Evolutionary conservation across 2,888 invertebrate species (phyloP).

Genomic region (Ariolimax columbianus): DNA sequence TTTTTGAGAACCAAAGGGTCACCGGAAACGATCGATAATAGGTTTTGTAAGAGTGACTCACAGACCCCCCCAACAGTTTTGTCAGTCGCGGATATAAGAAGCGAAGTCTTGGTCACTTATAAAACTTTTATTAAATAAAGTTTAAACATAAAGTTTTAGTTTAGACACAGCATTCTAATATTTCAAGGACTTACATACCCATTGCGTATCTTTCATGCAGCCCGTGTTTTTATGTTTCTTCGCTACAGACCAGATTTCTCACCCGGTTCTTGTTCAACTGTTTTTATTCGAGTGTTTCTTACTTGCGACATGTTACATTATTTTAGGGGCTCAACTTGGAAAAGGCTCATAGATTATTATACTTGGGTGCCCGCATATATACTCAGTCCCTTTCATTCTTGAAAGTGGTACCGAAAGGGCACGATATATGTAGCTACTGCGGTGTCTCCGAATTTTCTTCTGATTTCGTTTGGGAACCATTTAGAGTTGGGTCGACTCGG

Average conservation of each 20-base stretch:
- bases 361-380: too few species aligned
- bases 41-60: neutral
- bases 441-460: too few species aligned
- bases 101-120: neutral
- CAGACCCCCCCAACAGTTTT: neutral
- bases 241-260: neutral
- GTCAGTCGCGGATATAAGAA: neutral
- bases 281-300: too few species aligned
- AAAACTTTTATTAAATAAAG: neutral
- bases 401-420: too few species aligned
- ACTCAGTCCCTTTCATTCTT: too few species aligned
- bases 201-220: neutral
- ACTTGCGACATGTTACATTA: too few species aligned
- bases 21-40: constrained; percentile 1
- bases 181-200: neutral
- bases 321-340: too few species aligned
- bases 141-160: neutral
- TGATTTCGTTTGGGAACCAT: too few species aligned
- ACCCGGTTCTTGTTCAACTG: too few species aligned
- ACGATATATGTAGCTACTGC: too few species aligned
- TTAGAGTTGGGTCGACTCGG: too few species aligned
- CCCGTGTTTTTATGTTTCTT: neutral
- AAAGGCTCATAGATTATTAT: too few species aligned
- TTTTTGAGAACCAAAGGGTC: neutral
- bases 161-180: neutral